Conservation (phyloP, 2,113 vertebrate genomes). For the Formicarius rufipectus region DNA sequence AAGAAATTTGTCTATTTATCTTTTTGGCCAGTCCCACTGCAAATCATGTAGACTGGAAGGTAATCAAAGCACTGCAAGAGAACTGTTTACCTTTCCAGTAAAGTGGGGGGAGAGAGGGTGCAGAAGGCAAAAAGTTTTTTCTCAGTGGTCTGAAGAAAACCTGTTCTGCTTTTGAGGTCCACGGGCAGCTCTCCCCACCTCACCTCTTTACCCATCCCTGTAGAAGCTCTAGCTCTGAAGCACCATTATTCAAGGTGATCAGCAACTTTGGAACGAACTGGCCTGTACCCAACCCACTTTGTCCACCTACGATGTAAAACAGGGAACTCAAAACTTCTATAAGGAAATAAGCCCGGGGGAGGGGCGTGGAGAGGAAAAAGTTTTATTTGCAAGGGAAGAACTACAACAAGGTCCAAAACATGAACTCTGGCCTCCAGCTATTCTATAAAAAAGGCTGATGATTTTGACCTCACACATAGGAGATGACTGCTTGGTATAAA, state of each 20-base stretch:
- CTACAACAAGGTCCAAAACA: neutral
- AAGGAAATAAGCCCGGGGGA: neutral
- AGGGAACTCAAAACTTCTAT: neutral
- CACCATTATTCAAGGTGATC: neutral
- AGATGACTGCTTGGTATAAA: neutral
- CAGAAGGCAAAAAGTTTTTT: neutral
- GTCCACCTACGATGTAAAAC: rapidly evolving
- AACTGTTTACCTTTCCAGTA: neutral
- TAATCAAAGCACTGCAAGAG: neutral
- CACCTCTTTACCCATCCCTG: neutral
- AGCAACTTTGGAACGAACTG: neutral
- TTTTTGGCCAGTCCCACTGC: neutral
- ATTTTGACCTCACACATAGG: neutral
- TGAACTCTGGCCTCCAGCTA: neutral
- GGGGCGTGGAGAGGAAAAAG: neutral
- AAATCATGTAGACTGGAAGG: neutral
- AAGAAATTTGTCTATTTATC: neutral
- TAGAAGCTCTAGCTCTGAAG: neutral
- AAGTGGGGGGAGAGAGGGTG: neutral
- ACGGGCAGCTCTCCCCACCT: neutral
- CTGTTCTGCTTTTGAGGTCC: neutral
- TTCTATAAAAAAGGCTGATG: neutral
- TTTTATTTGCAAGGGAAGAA: neutral
- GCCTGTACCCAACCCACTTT: neutral
- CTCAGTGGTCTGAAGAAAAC: neutral